Evolutionary conservation across 2,888 invertebrate species (phyloP).

Genomic region (Hipparchia sbordonii): DNA sequence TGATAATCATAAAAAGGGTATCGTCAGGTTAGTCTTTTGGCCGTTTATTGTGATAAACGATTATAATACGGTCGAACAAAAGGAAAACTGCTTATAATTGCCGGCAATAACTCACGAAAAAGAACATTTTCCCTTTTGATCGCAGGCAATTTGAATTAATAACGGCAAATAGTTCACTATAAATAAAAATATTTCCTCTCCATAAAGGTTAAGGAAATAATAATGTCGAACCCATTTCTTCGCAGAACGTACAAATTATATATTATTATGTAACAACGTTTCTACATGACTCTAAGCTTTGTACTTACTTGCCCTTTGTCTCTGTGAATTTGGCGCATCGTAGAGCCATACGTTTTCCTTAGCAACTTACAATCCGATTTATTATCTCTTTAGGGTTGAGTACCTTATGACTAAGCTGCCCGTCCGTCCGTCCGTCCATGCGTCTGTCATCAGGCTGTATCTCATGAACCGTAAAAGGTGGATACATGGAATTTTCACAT

Average conservation of each 20-base stretch:
- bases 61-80: not conserved
- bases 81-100: not conserved
- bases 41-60: not conserved
- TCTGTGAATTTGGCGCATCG: too few species aligned
- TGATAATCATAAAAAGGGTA: too few species aligned
- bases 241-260: not conserved
- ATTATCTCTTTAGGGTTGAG: too few species aligned
- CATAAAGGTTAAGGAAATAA: not conserved
- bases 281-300: too few species aligned
- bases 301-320: too few species aligned
- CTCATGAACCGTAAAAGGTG: too few species aligned
- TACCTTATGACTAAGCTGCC: too few species aligned
- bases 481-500: too few species aligned
- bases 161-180: not conserved
- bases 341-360: too few species aligned
- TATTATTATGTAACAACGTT: not conserved
- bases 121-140: slow-evolving; percentile 7
- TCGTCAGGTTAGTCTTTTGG: not conserved
- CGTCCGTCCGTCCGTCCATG: too few species aligned
- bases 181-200: slow-evolving; percentile 8
- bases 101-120: slow-evolving; percentile 11
- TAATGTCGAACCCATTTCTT: not conserved
- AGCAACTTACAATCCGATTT: too few species aligned
- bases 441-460: too few species aligned
- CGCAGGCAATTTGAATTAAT: not conserved